phyloP scores from a whole-genome alignment of 1,140 invertebrate species.

The Drosophila ananassae region DNA sequence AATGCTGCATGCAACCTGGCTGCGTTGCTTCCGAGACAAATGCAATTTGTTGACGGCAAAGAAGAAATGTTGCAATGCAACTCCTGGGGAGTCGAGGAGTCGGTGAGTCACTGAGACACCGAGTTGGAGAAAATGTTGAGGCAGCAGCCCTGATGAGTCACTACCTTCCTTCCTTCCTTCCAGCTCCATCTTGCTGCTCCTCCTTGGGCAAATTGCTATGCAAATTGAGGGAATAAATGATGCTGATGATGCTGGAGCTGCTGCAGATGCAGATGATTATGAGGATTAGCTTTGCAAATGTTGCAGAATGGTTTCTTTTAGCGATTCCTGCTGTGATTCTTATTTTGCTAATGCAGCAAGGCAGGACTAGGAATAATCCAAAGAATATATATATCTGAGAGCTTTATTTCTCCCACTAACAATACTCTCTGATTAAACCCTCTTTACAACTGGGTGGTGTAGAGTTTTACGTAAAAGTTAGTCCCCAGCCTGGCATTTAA shows the following conservation, averaged over 20 bases:
- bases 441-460: too few relatives aligned
- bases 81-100: constrained; percentile 10
- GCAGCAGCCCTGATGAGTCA: constrained; percentile 35
- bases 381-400: too few relatives aligned
- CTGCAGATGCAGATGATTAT: constrained; percentile 36
- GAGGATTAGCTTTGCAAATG: constrained; percentile 47
- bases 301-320: constrained; percentile 24
- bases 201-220: constrained; percentile 40
- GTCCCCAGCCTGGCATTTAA: too few relatives aligned
- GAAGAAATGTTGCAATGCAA: constrained; percentile 8
- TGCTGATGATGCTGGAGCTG: constrained; percentile 27
- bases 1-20: constrained; percentile 52
- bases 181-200: neutral
- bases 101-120: neutral
- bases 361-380: too few relatives aligned
- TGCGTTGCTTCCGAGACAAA: constrained; percentile 21
- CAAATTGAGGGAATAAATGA: constrained; percentile 49
- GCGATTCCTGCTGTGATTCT: neutral
- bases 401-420: too few relatives aligned
- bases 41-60: constrained; percentile 50
- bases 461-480: too few relatives aligned
- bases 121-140: constrained; percentile 21
- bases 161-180: constrained; percentile 28
- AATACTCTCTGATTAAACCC: too few relatives aligned
- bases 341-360: neutral